Evolutionary conservation across 2,888 invertebrate genomes (phyloP).

Genomic region (Campoletis raptor): DNA sequence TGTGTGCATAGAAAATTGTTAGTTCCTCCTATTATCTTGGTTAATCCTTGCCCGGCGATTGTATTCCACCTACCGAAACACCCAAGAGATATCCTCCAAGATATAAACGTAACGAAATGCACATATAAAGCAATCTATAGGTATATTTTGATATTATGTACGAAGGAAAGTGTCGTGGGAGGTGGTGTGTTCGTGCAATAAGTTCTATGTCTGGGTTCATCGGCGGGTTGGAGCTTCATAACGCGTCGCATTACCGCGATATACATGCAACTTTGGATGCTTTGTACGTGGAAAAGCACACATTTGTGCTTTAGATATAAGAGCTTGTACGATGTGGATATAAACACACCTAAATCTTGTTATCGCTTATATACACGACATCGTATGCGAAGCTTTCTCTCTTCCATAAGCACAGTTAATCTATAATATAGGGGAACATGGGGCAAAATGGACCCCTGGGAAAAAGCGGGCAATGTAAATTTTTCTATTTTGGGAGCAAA

Average conservation of each 20-base stretch:
- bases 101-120: neutral
- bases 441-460: too few relatives aligned
- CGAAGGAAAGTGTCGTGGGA: neutral
- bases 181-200: neutral
- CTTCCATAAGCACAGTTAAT: constrained; percentile 56
- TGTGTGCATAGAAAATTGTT: constrained; percentile 37
- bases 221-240: neutral
- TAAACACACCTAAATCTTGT: constrained; percentile 67
- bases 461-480: too few relatives aligned
- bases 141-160: neutral
- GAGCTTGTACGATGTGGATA: constrained; percentile 53
- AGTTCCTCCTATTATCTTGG: constrained; percentile 48
- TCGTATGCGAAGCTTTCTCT: constrained; percentile 51
- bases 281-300: constrained; percentile 49
- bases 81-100: constrained; percentile 30
- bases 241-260: constrained; percentile 9
- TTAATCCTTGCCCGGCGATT: constrained; percentile 58
- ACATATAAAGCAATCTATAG: neutral
- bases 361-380: constrained; percentile 59
- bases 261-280: constrained; percentile 37
- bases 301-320: constrained; percentile 45
- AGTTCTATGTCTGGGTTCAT: neutral
- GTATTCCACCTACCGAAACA: constrained; percentile 48
- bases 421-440: too few relatives aligned
- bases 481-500: too few relatives aligned